A percentile compares a stretch with the other conserved stretches of the same genome.
Conservation (phyloP, 2,113 vertebrate species). For the Zosterops japonicus region DNA sequence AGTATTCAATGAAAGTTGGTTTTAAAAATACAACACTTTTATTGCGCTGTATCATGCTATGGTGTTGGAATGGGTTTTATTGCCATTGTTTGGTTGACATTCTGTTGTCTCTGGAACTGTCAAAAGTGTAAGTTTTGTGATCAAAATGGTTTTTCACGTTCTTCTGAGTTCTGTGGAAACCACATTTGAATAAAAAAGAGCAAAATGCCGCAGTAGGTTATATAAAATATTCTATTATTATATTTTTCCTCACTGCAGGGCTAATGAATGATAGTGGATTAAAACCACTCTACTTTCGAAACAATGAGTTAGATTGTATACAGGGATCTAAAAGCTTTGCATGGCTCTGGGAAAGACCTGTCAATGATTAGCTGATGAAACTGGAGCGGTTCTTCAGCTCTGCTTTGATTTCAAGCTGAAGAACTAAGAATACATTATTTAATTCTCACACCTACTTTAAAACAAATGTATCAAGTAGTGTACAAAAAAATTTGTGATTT, state of each 20-base stretch:
- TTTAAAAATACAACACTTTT: background rate
- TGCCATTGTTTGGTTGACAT: background rate
- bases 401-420: background rate
- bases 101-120: background rate
- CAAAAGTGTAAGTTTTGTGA: background rate
- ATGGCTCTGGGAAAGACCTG: background rate
- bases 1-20: background rate
- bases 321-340: background rate
- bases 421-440: background rate
- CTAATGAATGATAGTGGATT: background rate
- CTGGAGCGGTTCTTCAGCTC: background rate
- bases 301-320: background rate
- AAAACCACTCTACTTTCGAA: background rate
- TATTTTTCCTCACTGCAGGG: background rate
- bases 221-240: background rate
- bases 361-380: background rate
- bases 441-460: background rate
- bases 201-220: background rate
- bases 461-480: fast-evolving
- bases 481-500: background rate
- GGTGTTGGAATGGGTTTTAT: background rate
- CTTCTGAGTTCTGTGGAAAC: background rate
- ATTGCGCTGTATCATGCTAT: background rate
- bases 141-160: background rate
- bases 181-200: background rate